Evolutionary conservation across 2,888 invertebrate genomes (phyloP).

Genomic region (Strigamia crassipes): DNA sequence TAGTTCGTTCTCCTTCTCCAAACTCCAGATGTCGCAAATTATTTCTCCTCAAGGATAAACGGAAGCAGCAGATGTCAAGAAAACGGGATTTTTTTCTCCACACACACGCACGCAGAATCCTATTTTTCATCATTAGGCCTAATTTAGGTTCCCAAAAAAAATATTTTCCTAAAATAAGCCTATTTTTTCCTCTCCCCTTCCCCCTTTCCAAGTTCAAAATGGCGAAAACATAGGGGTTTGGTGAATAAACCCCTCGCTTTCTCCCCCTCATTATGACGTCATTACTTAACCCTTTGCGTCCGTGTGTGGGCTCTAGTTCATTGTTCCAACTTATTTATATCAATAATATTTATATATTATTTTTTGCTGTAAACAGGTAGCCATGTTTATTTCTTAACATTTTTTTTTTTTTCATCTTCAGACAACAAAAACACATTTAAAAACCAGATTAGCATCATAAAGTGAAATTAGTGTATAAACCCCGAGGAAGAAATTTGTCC

Average conservation of each 20-base stretch:
- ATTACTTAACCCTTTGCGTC: conserved; percentile 23
- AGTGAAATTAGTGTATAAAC: conserved; percentile 29
- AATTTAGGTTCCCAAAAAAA: neutral
- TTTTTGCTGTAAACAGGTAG: neutral
- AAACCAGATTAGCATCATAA: conserved; percentile 13
- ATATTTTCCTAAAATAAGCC: neutral
- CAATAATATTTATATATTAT: neutral
- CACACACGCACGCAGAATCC: neutral
- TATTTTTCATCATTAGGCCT: neutral
- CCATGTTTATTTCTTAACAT: neutral
- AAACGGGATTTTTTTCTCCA: conserved; percentile 27
- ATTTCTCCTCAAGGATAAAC: conserved; percentile 37
- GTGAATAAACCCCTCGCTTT: conserved; percentile 8
- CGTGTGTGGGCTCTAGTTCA: neutral
- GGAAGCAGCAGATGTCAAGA: conserved; percentile 35
- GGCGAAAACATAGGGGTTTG: conserved; percentile 36
- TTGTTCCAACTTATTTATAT: too few relatives aligned
- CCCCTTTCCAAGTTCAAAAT: neutral
- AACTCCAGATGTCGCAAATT: conserved; percentile 35
- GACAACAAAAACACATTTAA: conserved; percentile 27
- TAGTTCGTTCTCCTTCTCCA: neutral
- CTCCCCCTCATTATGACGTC: conserved; percentile 29
- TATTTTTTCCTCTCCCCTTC: neutral
- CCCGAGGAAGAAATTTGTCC: conserved; percentile 35
- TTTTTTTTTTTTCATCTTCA: neutral